Conservation (phyloP, 30 jellyfish, hydroid and myxozoan species). For the Aurelia coerulea region DNA sequence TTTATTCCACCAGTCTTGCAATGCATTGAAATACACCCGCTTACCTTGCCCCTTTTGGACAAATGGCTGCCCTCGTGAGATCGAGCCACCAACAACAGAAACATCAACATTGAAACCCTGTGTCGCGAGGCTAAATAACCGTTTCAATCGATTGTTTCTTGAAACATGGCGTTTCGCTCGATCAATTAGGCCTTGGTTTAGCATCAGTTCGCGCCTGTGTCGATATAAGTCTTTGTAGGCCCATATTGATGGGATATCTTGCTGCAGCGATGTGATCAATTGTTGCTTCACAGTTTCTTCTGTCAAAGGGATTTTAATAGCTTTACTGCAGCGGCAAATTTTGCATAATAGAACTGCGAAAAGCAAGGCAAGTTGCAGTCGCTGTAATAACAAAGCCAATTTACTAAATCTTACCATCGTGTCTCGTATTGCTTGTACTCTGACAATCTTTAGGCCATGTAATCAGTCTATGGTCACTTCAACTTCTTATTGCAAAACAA, state of each 20-base stretch:
- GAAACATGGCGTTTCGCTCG: conserved; percentile 58
- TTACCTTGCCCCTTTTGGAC: conserved; percentile 68
- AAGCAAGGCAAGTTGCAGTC: background rate
- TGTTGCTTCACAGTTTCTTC: conserved; percentile 32
- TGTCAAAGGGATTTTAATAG: conserved; percentile 8
- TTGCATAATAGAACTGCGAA: background rate
- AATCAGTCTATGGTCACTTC: no score
- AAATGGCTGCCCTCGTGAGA: conserved; percentile 78
- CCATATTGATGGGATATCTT: conserved; percentile 67
- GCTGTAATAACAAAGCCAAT: background rate
- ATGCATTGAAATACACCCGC: conserved; percentile 67
- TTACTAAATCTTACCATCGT: no score
- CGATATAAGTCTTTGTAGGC: conserved; percentile 60
- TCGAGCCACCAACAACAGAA: conserved; percentile 76
- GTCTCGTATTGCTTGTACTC: no score
- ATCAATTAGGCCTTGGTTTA: conserved; percentile 76
- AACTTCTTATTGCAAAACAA: no score
- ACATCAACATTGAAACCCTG: conserved; percentile 62
- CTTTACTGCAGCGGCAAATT: background rate
- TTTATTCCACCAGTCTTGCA: conserved; percentile 80
- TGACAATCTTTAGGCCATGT: no score
- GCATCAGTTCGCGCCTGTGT: conserved; percentile 64
- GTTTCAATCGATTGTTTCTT: conserved; percentile 37
- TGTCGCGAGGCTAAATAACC: conserved; percentile 47
- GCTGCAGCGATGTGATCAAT: conserved; percentile 52